These are phyloP conservation scores for Drosophila tropicalis DNA, from an alignment of 1,140 invertebrate genomes.

Conservation along the genomic window DNA sequence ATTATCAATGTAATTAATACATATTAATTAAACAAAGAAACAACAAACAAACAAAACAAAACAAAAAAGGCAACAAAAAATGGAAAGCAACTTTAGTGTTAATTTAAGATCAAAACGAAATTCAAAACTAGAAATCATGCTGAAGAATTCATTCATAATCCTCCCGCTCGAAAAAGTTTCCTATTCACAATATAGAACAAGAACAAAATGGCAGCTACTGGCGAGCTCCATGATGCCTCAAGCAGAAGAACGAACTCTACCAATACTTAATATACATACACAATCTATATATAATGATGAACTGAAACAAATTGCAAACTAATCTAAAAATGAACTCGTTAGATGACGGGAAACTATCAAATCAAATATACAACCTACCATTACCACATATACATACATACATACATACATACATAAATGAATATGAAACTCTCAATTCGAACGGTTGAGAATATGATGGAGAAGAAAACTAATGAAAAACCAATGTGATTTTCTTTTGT, in stretches of 20 bases:
- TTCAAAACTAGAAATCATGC: slow-evolving; percentile 57
- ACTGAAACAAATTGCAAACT: slow-evolving; percentile 22
- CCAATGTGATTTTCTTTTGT: slow-evolving; percentile 70
- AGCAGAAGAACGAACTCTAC: slow-evolving; percentile 16
- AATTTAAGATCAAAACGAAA: slow-evolving; percentile 64
- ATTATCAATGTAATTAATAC: slow-evolving; percentile 82
- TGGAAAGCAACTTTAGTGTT: slow-evolving; percentile 66
- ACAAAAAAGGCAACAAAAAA: slow-evolving; percentile 32
- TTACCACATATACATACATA: neutral
- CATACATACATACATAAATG: neutral
- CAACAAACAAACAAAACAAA: slow-evolving; percentile 34
- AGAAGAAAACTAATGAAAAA: slow-evolving; percentile 33
- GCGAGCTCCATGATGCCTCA: slow-evolving; percentile 8
- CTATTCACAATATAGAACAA: slow-evolving; percentile 2
- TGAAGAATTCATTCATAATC: slow-evolving; percentile 58
- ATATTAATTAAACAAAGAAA: slow-evolving; percentile 69
- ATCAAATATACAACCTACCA: slow-evolving; percentile 7
- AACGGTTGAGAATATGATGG: slow-evolving; percentile 25
- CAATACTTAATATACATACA: slow-evolving; percentile 6
- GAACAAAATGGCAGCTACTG: slow-evolving; percentile 1
- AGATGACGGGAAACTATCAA: slow-evolving; percentile 13
- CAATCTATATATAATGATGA: slow-evolving; percentile 3
- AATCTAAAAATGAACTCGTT: neutral
- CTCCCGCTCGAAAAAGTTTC: slow-evolving; percentile 22
- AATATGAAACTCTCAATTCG: slow-evolving; percentile 32